Base-by-base conservation (phyloP, 2,888 invertebrate species). In the Andrena trimmerana region DNA sequence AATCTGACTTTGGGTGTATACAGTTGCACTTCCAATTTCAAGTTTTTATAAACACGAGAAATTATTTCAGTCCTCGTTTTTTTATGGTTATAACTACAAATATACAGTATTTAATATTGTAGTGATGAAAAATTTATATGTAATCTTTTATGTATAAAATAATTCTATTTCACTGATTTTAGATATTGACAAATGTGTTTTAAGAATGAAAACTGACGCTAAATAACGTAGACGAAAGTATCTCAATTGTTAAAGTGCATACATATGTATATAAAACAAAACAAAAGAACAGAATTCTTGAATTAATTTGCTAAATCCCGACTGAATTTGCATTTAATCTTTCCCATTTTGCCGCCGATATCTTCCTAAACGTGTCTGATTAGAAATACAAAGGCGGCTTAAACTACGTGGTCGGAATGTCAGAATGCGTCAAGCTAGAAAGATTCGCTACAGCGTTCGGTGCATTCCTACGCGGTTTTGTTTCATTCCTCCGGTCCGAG, bases 21-120 rank as follows among this genome's bases (percentile, higher is more conserved):
- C n/a, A 7, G 24, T 27, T n/a, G n/a, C 16, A 16, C 24, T 16
- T 65, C n/a, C 52, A 65, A 65, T 52, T 71, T 63, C 13, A 27
- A 24, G n/a, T 3, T 5, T 33, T 16, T 71, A 50, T 20, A 10
- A 67, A 42, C 2, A 20, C n/a, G 13, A 36, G 27, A 24, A 36
- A 24, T 27, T 7, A 2, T 7, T 16, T 60, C 16, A n/a, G 3
- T 27, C 10, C 36, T 10, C 20, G 29, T 66, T 48, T 13, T 57
- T 31, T 31, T n/a, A 31, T n/a, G n/a, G 6, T 33, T 57, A 42
- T 27, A 59, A 31, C 16, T 65, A n/a, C 5, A 57, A 67, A 57
- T 73, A 42, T 24, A 31, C 4, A n/a, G 7, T 69, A 59, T 59
- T 73, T 13, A 36, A 20, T 0, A 59, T 48, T 31, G 3, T 48